Evolutionary conservation across 2,113 vertebrate species (phyloP).

Genomic region (Stomatorhinus ivindoensis): DNA sequence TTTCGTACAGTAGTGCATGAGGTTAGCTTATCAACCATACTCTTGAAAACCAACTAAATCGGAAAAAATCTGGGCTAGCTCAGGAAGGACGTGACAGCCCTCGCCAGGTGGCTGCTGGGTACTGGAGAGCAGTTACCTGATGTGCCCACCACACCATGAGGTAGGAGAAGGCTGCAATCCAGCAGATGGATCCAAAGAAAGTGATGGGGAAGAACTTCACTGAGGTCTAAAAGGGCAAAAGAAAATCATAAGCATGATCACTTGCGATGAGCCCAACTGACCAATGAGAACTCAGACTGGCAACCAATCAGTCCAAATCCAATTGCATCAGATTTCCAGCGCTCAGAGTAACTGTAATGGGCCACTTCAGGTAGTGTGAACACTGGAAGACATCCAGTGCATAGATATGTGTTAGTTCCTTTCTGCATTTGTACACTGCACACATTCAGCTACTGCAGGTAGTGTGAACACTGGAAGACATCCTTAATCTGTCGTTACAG

Average conservation of each 20-base stretch:
- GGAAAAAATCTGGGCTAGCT: not conserved
- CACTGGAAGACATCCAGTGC: not conserved
- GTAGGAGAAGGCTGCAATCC: slow-evolving; percentile 47
- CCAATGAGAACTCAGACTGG: not conserved
- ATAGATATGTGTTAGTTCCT: not conserved
- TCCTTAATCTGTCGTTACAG: not conserved
- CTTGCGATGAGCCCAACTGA: not conserved
- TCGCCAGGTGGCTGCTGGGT: not conserved
- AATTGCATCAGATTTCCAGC: not conserved
- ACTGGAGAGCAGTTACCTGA: slow-evolving; percentile 68
- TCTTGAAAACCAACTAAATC: not conserved
- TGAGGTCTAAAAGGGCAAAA: slow-evolving; percentile 61
- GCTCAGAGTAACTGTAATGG: not conserved
- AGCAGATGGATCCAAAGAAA: slow-evolving; percentile 82
- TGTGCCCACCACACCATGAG: slow-evolving; percentile 99
- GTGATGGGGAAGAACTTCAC: slow-evolving; percentile 80
- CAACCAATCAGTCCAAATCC: not conserved
- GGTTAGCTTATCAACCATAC: not conserved
- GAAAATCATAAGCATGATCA: not conserved
- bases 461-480: too few species aligned
- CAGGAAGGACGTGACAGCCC: not conserved
- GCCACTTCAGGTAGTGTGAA: not conserved
- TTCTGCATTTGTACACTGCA: not conserved
- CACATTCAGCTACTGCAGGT: not conserved
- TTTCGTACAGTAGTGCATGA: not conserved